Conservation (phyloP, 37 sponge, comb jelly and placozoan genomes). For the Ianthella basta region DNA sequence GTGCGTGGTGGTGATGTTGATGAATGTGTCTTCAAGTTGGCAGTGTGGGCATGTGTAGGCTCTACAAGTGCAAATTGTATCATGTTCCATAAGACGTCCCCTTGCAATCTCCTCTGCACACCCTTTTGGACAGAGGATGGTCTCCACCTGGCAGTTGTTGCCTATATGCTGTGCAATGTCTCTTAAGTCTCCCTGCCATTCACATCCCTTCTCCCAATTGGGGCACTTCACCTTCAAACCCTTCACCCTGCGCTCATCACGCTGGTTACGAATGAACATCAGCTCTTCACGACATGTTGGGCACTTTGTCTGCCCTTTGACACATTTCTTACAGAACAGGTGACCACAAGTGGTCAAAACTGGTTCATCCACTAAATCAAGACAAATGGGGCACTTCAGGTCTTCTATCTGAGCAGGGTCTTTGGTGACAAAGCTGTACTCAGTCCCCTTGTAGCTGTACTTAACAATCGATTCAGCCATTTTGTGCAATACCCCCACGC, state of each 20-base stretch:
- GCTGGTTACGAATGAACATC: too few relatives aligned
- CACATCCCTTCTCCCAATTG: neutral
- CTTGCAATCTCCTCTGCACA: neutral
- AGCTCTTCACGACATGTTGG: too few relatives aligned
- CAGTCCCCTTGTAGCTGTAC: neutral
- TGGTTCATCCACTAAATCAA: neutral
- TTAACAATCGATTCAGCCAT: neutral
- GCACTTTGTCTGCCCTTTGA: conserved; percentile 2
- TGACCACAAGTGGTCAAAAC: conserved; percentile 6
- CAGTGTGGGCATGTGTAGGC: neutral
- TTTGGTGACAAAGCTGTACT: neutral
- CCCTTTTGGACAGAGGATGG: neutral
- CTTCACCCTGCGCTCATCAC: too few relatives aligned
- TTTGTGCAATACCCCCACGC: too few relatives aligned
- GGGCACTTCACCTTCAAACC: conserved; percentile 7
- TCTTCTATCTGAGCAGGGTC: conserved; percentile 8
- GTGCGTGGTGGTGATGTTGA: neutral
- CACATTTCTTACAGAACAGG: neutral
- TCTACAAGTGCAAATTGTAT: neutral
- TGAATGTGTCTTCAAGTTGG: neutral
- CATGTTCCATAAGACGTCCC: neutral
- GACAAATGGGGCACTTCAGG: conserved; percentile 6
- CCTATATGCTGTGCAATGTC: neutral
- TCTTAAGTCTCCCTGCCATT: conserved; percentile 31
- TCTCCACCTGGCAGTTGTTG: neutral